Evolutionary conservation across 2,113 vertebrate genomes (phyloP), one percentile per base, ranked within the genome.

Genomic region (Euleptes europaea): DNA sequence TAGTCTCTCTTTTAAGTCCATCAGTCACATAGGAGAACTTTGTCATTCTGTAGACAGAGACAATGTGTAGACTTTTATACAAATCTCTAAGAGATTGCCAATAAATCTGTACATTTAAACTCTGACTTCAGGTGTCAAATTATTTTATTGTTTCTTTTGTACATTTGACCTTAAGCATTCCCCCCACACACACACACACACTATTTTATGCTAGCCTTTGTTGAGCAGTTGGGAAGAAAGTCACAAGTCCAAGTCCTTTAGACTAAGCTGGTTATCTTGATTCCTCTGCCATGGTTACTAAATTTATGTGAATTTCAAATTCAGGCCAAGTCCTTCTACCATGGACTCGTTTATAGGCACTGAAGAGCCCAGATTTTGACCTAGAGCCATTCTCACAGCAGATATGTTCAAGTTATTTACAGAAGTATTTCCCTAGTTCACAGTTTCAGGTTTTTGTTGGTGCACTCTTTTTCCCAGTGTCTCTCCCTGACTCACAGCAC

Each of bases 91-190:
- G 38, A 80, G 57, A 80, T 72, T 79, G n/a, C 26, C 42, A 85
- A 85, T 80, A 85, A 85, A 85, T 79, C 63, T 19, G 33, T 65
- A 38, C n/a, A 57, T 69, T 77, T 42, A 54, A 84, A 84, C 47
- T 80, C 63, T 73, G 82, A 83, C 21, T 73, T 73, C 47, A 85
- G 49, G n/a, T 85, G 84, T 85, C 69, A 49, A 49, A 11, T 85
- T 73, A 80, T 73, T 85, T 72, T 80, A 65, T 2, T 65, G 31
- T 42, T 57, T 5, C 17, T 79, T 49, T 63, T 63, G 60, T 63
- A 63, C 26, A 63, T 63, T 28, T 63, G 60, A 40, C 38, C 31
- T 70, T 57, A 33, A 38, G 28, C 38, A 38, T 14, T 72, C 47
- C 70, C 11, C 65, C 8, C 23, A n/a, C n/a, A n/a, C n/a, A n/a